A percentile compares a stretch with the other conserved stretches of the same genome.
These are phyloP conservation scores for Actenoides lindsayi DNA, from an alignment of 2,113 vertebrate genomes.

Conservation along the genomic window DNA sequence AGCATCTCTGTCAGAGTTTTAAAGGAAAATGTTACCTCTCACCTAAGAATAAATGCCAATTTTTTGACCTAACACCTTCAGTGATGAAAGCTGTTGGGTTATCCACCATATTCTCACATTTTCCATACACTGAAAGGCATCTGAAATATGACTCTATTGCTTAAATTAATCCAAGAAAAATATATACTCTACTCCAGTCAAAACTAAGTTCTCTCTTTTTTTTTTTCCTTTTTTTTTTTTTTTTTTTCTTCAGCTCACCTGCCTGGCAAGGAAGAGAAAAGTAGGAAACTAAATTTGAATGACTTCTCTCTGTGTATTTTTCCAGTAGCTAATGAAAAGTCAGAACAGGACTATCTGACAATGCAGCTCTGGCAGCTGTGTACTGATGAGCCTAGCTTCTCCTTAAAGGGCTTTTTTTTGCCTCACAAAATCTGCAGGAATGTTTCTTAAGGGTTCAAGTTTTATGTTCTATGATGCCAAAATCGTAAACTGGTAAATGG, in stretches of 20 bases:
- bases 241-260: background rate
- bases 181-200: background rate
- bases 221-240: background rate
- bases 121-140: background rate
- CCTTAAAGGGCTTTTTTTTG: background rate
- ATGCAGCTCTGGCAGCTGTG: background rate
- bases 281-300: background rate
- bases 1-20: background rate
- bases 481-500: background rate
- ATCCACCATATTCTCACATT: background rate
- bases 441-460: background rate
- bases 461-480: background rate
- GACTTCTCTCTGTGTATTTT: background rate
- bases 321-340: background rate
- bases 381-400: background rate
- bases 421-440: background rate
- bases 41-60: background rate
- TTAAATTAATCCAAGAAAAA: background rate
- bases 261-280: background rate
- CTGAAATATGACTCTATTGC: background rate
- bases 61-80: background rate
- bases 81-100: background rate
- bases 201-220: background rate
- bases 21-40: background rate
- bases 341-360: background rate